Evolutionary conservation across 2,113 vertebrate species (phyloP).

Genomic region (Sclerurus mexicanus): DNA sequence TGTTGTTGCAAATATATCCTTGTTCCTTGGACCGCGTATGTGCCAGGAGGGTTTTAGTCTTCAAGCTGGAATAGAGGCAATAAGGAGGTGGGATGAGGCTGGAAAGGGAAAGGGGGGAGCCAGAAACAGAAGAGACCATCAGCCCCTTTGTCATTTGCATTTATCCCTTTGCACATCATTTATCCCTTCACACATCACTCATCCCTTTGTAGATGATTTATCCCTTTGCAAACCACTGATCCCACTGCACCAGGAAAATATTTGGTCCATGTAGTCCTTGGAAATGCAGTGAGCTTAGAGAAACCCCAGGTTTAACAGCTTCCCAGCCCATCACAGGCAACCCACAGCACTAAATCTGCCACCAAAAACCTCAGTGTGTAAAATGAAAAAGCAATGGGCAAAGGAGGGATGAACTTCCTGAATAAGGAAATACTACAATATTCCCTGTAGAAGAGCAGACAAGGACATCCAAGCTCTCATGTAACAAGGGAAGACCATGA

Average conservation of each 20-base stretch:
- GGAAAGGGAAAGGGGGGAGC: neutral
- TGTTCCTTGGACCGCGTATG: fast-evolving
- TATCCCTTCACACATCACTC: neutral
- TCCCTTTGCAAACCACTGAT: neutral
- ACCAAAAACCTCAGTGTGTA: neutral
- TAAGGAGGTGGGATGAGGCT: neutral
- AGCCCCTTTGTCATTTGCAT: neutral
- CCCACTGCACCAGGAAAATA: neutral
- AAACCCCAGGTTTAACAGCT: neutral
- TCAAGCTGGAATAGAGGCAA: neutral
- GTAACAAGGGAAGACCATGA: neutral
- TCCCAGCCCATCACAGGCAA: fast-evolving
- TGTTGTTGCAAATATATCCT: fast-evolving
- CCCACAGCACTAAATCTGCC: neutral
- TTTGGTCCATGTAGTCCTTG: constrained; percentile 10
- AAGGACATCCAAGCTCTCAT: neutral
- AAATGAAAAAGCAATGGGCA: neutral
- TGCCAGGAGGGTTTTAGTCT: neutral
- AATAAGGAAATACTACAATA: neutral
- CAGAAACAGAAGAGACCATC: neutral
- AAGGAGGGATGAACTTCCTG: neutral
- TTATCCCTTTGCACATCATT: neutral
- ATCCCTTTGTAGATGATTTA: neutral
- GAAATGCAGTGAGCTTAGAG: neutral
- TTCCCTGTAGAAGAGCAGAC: neutral